Conservation (phyloP, 2,797 vertebrate species). For the Pseudochromis fuscus region DNA sequence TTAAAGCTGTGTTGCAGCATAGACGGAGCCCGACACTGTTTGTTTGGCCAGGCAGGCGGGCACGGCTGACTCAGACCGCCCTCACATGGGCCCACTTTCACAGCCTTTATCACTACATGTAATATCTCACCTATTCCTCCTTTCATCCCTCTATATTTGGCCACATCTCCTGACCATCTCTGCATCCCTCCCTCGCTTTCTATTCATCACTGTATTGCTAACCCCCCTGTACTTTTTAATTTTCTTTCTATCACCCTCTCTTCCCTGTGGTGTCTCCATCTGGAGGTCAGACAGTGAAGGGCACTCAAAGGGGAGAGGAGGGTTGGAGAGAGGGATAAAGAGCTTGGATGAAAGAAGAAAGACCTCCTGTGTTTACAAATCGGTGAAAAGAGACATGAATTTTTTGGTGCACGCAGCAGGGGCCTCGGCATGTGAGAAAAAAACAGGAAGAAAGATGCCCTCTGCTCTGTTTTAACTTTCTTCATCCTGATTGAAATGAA, state of each 20-base stretch:
- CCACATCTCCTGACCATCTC: constrained; percentile 52
- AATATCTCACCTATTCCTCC: constrained; percentile 59
- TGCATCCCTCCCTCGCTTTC: constrained; percentile 58
- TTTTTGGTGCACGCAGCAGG: constrained; percentile 15
- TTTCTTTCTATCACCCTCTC: constrained; percentile 80
- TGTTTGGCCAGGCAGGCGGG: constrained; percentile 47
- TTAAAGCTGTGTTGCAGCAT: constrained; percentile 46
- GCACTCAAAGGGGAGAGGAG: constrained; percentile 63
- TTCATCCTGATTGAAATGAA: constrained; percentile 1
- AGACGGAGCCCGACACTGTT: constrained; percentile 33
- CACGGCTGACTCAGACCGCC: constrained; percentile 67
- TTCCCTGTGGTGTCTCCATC: constrained; percentile 86
- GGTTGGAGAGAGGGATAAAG: constrained; percentile 17
- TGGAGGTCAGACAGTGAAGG: constrained; percentile 87
- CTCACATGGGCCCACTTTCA: constrained; percentile 57
- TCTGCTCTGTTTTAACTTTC: neutral
- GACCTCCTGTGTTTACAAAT: constrained; percentile 25
- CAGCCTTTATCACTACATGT: constrained; percentile 58
- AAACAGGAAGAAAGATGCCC: neutral
- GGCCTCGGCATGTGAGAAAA: neutral
- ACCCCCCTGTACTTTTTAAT: constrained; percentile 84
- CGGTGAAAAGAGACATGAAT: constrained; percentile 16
- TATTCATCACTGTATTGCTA: constrained; percentile 62
- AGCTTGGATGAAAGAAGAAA: constrained; percentile 30
- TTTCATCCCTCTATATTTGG: constrained; percentile 64